Evolutionary conservation across 2,797 vertebrate genomes (phyloP).

Genomic region (Pseudotriccus pelzelni): DNA sequence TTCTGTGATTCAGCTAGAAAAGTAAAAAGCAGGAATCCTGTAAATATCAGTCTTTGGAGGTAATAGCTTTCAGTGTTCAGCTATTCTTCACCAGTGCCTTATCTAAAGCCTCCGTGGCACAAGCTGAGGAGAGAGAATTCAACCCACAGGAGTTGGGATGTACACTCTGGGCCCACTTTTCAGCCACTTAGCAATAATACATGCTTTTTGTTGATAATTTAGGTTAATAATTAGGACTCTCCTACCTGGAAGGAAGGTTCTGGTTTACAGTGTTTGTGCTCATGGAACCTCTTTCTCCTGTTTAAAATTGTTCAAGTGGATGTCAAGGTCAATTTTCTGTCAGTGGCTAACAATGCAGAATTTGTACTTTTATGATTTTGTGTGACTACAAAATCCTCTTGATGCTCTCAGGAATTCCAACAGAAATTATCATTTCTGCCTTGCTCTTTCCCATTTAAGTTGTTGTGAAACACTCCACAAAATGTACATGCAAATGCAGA

Average conservation of each 20-base stretch:
- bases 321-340: neutral
- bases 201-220: neutral
- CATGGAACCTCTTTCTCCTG: neutral
- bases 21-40: constrained; percentile 26
- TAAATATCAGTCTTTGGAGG: constrained; percentile 36
- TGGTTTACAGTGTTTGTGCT: neutral
- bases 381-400: neutral
- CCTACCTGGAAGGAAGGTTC: neutral
- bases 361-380: neutral
- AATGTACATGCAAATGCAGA: neutral
- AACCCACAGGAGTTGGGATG: neutral
- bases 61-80: neutral
- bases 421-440: neutral
- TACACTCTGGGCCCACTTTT: neutral
- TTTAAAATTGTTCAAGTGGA: neutral
- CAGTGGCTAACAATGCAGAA: neutral
- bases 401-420: neutral
- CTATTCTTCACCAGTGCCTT: constrained; percentile 1
- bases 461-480: neutral
- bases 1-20: constrained; percentile 34
- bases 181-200: neutral
- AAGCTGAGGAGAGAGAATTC: neutral
- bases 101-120: constrained; percentile 27
- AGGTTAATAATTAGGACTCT: neutral
- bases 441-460: neutral